These are phyloP conservation scores for Hyaena hyaena DNA, from an alignment of 2,113 vertebrate genomes.

Conservation along the genomic window DNA sequence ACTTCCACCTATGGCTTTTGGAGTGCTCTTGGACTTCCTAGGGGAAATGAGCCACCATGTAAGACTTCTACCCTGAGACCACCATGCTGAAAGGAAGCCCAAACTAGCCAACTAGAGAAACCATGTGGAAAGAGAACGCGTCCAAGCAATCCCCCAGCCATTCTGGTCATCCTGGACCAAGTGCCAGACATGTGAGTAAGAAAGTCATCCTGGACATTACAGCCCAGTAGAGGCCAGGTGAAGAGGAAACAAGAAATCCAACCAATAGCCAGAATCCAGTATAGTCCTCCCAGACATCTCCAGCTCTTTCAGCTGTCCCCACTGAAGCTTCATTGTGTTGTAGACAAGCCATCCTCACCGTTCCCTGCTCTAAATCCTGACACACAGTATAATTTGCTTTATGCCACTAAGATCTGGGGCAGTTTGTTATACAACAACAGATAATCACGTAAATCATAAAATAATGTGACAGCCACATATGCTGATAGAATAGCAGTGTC, in stretches of 20 bases:
- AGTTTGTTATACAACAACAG: background rate
- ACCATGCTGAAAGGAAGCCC: background rate
- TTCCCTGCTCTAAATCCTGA: background rate
- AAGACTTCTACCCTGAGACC: background rate
- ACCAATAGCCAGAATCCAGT: background rate
- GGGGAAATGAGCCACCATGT: background rate
- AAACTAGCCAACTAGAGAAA: background rate
- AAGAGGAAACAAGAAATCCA: conserved; percentile 23
- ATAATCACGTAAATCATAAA: background rate
- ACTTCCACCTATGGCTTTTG: background rate
- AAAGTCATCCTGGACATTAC: background rate
- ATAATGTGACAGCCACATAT: background rate
- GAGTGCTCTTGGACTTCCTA: background rate
- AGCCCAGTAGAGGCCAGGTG: background rate
- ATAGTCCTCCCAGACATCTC: background rate
- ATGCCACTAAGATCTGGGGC: background rate
- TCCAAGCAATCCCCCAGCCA: background rate
- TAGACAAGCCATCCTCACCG: background rate
- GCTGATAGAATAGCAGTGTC: background rate
- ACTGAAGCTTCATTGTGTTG: background rate
- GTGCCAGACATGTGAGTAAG: background rate
- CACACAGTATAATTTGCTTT: background rate
- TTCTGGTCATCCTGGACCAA: background rate
- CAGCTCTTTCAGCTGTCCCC: background rate
- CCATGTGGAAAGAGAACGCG: background rate